Evolutionary conservation across 2,888 invertebrate genomes (phyloP).

Genomic region (Drosophila paramelanica): DNA sequence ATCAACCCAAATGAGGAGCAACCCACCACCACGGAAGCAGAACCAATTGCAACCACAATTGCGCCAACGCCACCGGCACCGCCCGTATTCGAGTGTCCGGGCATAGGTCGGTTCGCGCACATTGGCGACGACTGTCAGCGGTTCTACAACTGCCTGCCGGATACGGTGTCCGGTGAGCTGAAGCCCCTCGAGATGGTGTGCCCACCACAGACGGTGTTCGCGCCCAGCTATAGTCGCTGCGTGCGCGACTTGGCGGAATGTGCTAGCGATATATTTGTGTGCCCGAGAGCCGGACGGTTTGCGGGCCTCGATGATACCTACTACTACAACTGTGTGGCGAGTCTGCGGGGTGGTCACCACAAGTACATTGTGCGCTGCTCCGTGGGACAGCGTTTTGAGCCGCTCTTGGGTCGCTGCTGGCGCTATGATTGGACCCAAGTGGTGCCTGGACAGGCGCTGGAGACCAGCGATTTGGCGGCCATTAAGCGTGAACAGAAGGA

Average conservation of each 20-base stretch:
- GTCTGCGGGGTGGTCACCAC: conserved; percentile 59
- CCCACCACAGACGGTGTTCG: conserved; percentile 57
- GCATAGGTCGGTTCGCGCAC: conserved; percentile 52
- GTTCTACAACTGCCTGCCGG: conserved; percentile 63
- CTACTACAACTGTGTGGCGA: conserved; percentile 72
- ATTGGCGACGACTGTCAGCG: conserved; percentile 59
- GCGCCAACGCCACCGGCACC: conserved; percentile 49
- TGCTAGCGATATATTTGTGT: conserved; percentile 47
- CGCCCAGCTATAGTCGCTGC: conserved; percentile 60
- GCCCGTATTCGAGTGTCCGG: conserved; percentile 52
- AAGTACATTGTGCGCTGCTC: conserved; percentile 76
- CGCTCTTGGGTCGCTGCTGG: conserved; percentile 65
- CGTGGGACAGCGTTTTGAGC: conserved; percentile 62
- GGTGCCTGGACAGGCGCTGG: conserved; percentile 41
- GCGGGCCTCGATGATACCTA: conserved; percentile 58
- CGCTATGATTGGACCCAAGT: conserved; percentile 64
- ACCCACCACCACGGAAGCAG: conserved; percentile 22
- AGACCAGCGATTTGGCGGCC: conserved; percentile 62
- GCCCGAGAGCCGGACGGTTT: conserved; percentile 58
- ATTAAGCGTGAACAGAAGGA: conserved; percentile 73
- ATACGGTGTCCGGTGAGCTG: conserved; percentile 32
- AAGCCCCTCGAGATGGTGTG: conserved; percentile 48
- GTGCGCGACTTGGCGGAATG: conserved; percentile 70
- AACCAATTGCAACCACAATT: conserved; percentile 24
- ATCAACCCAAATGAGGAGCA: conserved; percentile 7